Evolutionary conservation across 53 echinoderm and acorn worm genomes (phyloP).

Genomic region (Crossaster papposus): DNA sequence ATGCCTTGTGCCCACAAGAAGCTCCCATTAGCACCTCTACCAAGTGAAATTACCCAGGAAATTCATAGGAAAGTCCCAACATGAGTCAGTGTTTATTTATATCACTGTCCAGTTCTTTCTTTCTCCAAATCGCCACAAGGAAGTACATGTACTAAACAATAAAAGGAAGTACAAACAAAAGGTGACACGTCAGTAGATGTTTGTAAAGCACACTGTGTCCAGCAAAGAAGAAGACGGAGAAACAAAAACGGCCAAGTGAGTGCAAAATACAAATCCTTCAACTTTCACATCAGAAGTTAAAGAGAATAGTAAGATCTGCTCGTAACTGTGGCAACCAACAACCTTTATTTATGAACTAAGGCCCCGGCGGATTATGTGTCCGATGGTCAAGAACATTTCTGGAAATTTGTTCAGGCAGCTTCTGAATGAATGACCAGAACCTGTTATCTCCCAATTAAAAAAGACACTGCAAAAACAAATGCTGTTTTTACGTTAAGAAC

Average conservation of each 20-base stretch:
- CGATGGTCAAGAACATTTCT: no score
- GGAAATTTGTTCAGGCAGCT: not conserved
- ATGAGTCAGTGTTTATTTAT: not conserved
- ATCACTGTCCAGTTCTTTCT: not conserved
- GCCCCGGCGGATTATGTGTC: no score
- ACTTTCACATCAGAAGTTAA: no score
- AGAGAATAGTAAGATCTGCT: no score
- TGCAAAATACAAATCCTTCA: not conserved
- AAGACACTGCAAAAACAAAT: not conserved
- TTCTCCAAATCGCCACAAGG: not conserved
- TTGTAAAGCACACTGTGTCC: not conserved
- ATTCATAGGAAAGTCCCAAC: not conserved
- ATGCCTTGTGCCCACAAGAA: not conserved
- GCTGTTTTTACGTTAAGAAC: not conserved
- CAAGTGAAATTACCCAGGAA: not conserved
- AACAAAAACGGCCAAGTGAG: not conserved
- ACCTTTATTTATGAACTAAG: no score
- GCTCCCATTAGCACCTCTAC: not conserved
- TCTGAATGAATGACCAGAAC: not conserved
- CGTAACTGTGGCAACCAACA: no score
- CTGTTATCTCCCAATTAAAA: not conserved
- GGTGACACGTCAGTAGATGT: not conserved
- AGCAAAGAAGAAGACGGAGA: not conserved
- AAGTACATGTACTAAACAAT: not conserved
- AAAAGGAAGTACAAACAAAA: not conserved